Evolutionary conservation across 2,113 vertebrate species (phyloP), one percentile per base, ranked within the genome.

Genomic region (Hydrolagus affinis): DNA sequence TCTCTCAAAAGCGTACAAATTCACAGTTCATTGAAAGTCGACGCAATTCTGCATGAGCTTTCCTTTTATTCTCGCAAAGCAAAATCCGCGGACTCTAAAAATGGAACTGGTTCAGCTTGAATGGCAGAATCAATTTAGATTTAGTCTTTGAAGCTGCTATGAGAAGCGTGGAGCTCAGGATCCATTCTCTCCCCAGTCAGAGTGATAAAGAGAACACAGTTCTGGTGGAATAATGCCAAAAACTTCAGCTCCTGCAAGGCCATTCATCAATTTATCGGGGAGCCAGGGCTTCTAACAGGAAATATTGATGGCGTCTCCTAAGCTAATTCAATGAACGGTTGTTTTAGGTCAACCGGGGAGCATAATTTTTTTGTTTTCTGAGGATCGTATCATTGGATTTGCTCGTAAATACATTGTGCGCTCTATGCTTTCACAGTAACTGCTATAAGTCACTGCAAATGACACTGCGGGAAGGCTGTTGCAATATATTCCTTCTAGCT

Each of bases 261-360:
- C 88, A 91, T 89, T 88, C 91, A 93, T 92, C 92, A 92, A 91
- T 93, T 91, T 91, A 90, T 91, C 89, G 91, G 90, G 88, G 89
- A 91, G 91, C 86, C 88, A 91, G 89, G 86, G 87, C 90, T 88
- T 89, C 89, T 89, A 92, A 88, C 88, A 86, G 23, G 44, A 86
- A 86, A 89, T 90, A 91, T 90, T 89, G 89, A 87, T 88, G 87
- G 86, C 25, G 85, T 75, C 85, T 86, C 17, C 74, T 86, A 87
- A 87, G 87, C 89, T 86, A 86, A 86, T 88, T 68, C 86, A 90
- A 87, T 75, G 66, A 86, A 86, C 88, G 87, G 89, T 85, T 86
- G 83, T 76, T 66, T 77, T 3, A 11, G 88, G 77, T 88, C 71
- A 83, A 21, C 17, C 4, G 30, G 28, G 62, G 62, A 68, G 28